These are phyloP conservation scores for Enteromius anoplus DNA, from an alignment of 2,797 vertebrate species.

Conservation along the genomic window DNA sequence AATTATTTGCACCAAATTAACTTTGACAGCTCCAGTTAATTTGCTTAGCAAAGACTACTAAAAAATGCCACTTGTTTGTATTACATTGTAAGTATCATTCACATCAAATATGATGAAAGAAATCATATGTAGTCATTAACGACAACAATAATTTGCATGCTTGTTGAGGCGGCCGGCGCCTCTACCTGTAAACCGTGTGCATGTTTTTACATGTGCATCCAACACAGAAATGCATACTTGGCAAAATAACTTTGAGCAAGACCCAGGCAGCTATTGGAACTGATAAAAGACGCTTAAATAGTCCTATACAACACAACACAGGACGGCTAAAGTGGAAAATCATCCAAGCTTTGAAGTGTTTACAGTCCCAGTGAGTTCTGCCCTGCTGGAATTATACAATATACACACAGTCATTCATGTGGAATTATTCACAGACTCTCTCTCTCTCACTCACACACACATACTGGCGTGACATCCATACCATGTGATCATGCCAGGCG, in stretches of 20 bases:
- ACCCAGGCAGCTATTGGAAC: not conserved
- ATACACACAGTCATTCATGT: slow-evolving; percentile 38
- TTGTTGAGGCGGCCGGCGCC: not conserved
- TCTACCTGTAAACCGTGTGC: not conserved
- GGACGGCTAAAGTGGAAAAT: slow-evolving; percentile 21
- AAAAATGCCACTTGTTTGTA: too few species aligned
- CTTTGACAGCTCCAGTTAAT: not conserved
- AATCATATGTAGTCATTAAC: not conserved
- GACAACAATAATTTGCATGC: not conserved
- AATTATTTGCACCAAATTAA: not conserved
- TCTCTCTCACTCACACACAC: slow-evolving; percentile 59
- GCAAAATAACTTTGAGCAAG: not conserved
- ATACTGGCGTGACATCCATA: slow-evolving; percentile 76
- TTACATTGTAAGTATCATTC: not conserved
- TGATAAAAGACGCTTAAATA: not conserved
- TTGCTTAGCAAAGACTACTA: not conserved
- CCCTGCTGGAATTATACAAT: slow-evolving; percentile 37
- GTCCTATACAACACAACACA: slow-evolving; percentile 43
- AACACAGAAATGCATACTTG: not conserved
- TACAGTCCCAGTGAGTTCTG: slow-evolving; percentile 31
- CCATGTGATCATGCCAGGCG: slow-evolving; percentile 84
- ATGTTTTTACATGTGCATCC: slow-evolving; percentile 19
- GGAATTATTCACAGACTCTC: slow-evolving; percentile 40
- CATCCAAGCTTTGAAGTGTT: slow-evolving; percentile 5
- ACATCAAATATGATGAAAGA: not conserved